Base-by-base conservation (phyloP, 2,888 invertebrate species). In the Graphium colonna region DNA sequence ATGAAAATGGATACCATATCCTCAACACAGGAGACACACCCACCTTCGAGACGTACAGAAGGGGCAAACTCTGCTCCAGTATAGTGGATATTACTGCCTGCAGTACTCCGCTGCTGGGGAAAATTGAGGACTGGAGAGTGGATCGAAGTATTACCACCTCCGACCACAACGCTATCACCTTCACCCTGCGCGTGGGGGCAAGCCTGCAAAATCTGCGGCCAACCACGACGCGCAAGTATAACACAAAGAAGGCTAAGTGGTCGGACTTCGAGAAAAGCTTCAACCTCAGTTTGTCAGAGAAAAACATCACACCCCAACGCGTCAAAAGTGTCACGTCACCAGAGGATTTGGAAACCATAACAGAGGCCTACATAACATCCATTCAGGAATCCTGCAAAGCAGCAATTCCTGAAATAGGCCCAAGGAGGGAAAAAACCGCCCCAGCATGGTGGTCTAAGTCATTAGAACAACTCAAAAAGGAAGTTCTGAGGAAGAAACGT, bases 31-130 rank as follows among this genome's bases (percentile, higher is more conserved):
- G 67, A 0, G 26, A 55, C 0, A 59, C 36, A 13, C 67, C 69
- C 0, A 67, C 68, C 0, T 69, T 66, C 44, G 55, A 63, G 18
- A 64, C 63, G 0, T 17, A 61, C 0, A 55, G 66, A 17, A 60
- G 62, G 1, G 36, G 0, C 41, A 55, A 26, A 18, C 1, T 0
- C 0, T 62, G 47, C 41, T 36, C 13, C 4, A 69, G 65, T 45
- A 31, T 31, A 9, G 63, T 68, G 0, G 68, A 68, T 36, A 26
- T 69, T 0, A 67, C 68, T 4, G 61, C 61, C 0, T 65, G 67
- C 46, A 50, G 63, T 0, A 2, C 7, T 0, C 55, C 56, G 0
- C 1, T 63, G 1, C 38, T 63, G 0, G 42, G 31, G 9, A 1
- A 47, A 5, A 36, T 64, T 0, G 59, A 57, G 0, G 40, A 55